These are phyloP conservation scores for Drosophila helvetica DNA, from an alignment of 2,888 invertebrate species.

Conservation along the genomic window DNA sequence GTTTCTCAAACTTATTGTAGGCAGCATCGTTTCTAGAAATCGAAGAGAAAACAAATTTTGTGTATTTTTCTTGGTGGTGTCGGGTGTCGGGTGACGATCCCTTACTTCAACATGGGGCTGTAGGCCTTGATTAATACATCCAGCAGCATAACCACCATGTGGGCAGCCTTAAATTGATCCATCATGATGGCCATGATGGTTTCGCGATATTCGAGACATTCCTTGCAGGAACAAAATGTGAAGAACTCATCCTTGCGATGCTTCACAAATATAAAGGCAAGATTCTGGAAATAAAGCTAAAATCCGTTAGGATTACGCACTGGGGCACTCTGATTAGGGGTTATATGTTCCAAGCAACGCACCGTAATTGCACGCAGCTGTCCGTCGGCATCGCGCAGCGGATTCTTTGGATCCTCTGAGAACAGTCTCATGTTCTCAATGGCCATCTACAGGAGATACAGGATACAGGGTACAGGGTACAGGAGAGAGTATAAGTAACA, in stretches of 20 bases:
- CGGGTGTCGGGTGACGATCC: too few species aligned
- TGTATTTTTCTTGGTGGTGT: too few species aligned
- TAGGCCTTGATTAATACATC: conserved; percentile 82
- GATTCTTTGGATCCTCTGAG: conserved; percentile 71
- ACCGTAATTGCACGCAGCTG: conserved; percentile 77
- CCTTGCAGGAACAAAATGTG: conserved; percentile 82
- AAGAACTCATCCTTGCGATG: conserved; percentile 82
- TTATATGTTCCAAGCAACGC: conserved; percentile 32
- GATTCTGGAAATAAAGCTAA: conserved; percentile 77
- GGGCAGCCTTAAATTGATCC: conserved; percentile 83
- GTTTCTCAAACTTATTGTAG: conserved; percentile 81
- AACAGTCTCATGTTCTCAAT: conserved; percentile 70
- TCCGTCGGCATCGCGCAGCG: conserved; percentile 69
- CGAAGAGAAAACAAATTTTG: neutral
- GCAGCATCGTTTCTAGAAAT: conserved; percentile 79
- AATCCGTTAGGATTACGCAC: conserved; percentile 66
- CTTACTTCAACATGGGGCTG: conserved; percentile 82
- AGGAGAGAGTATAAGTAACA: neutral
- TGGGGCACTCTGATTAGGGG: conserved; percentile 14
- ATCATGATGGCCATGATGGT: conserved; percentile 82
- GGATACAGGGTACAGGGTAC: too few species aligned
- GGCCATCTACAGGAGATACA: conserved; percentile 61
- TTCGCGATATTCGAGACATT: conserved; percentile 83
- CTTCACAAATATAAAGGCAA: conserved; percentile 80
- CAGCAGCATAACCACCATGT: conserved; percentile 82